phyloP scores from a whole-genome alignment of 2,797 vertebrate species.

The Peromyscus eremicus region DNA sequence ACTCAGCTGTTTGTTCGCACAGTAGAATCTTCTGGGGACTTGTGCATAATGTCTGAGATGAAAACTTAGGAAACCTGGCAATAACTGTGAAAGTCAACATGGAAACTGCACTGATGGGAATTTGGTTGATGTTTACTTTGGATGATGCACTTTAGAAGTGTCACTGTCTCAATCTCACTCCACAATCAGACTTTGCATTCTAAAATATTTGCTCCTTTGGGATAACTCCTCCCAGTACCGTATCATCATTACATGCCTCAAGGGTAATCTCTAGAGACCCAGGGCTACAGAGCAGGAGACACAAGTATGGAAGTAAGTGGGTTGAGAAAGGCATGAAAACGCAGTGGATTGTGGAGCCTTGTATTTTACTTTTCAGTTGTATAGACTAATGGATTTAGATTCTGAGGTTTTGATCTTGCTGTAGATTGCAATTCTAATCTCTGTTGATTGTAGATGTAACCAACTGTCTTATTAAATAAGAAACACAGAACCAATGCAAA shows the following conservation, averaged over 20 bases:
- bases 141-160: not conserved
- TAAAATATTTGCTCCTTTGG: not conserved
- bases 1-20: conserved; percentile 79
- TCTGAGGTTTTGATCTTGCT: not conserved
- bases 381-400: not conserved
- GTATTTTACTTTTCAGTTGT: not conserved
- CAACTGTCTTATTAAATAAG: too few species aligned
- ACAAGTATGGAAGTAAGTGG: not conserved
- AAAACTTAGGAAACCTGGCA: conserved; percentile 71
- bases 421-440: not conserved
- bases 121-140: not conserved
- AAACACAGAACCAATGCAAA: too few species aligned
- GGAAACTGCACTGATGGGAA: not conserved
- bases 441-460: too few species aligned
- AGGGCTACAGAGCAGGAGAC: not conserved
- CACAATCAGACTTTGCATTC: conserved; percentile 20
- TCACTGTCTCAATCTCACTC: not conserved
- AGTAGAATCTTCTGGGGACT: conserved; percentile 20
- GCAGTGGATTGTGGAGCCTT: not conserved
- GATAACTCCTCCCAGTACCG: not conserved
- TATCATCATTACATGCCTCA: not conserved
- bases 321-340: not conserved
- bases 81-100: not conserved
- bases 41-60: conserved; percentile 56
- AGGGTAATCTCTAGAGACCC: not conserved